Base-by-base conservation (phyloP, 1,140 invertebrate genomes). In the Euglossa dilemma region DNA sequence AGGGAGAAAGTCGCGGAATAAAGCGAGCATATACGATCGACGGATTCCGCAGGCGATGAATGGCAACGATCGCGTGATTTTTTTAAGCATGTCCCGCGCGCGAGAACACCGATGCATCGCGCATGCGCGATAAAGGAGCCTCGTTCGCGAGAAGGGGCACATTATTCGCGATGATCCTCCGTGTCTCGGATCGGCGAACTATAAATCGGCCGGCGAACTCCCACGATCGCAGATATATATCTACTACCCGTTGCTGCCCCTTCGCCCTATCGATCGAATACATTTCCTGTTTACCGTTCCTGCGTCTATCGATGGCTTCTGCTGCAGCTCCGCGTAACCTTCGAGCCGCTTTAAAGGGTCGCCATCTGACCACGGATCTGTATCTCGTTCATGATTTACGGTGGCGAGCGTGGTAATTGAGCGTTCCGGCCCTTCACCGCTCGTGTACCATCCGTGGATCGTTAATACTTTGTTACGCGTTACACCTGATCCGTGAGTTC, bases 191-290 rank as follows among this genome's bases (percentile, higher is more conserved):
- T 86, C 82, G 52, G 84, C 83, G 59, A 85, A 87, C 88, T 85
- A 91, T 91, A 91, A 91, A 91, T 89, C 90, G 82, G 71, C 75
- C 75, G 61, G 67, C 72, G 69, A 83, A 90, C 87, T 91, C 88
- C 87, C 90, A 91, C 90, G 90, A 90, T 90, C 82, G 61, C 28
- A 76, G 89, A 89, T 90, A 87, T 85, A 86, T 87, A 89, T 86
- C 89, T 86, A 36, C 36, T 36, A 89, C 78, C 82, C 61, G 47
- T 61, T 63, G 61, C 52, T 57, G 57, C 61, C 71, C 61, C 64
- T 66, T 52, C 52, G 25, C 43, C 70, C 54, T 66, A 74, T 85
- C 86, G 86, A 88, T 89, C 82, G 88, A 84, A 85, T 84, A 78
- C 78, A 84, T 84, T 90, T 90, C 85, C 87, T 87, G 87, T 84